phyloP scores from a whole-genome alignment of 2,113 vertebrate genomes.

The Corythornis cristatus region DNA sequence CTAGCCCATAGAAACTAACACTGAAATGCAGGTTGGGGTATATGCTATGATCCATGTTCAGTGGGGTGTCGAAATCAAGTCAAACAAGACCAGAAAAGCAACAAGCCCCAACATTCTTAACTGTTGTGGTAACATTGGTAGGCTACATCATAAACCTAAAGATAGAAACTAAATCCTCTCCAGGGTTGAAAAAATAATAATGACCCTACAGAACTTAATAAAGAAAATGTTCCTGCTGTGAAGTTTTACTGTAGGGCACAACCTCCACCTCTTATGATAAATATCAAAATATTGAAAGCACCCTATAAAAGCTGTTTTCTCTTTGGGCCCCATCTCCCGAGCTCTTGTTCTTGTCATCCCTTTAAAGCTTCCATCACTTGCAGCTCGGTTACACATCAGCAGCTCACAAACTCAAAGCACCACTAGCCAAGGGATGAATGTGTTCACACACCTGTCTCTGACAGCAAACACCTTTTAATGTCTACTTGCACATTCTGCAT shows the following conservation, averaged over 20 bases:
- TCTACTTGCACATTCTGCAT: not conserved
- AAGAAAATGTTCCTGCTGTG: not conserved
- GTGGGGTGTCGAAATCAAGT: not conserved
- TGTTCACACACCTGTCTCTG: not conserved
- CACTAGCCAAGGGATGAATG: not conserved
- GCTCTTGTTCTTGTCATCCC: not conserved
- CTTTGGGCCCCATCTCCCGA: not conserved
- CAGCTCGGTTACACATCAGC: not conserved
- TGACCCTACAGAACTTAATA: not conserved
- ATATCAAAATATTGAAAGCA: not conserved
- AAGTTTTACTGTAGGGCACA: not conserved
- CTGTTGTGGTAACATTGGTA: accelerated
- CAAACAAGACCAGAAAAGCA: not conserved
- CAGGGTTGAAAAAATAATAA: not conserved
- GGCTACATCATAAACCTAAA: not conserved
- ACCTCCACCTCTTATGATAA: not conserved
- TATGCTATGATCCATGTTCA: not conserved
- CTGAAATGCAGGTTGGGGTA: not conserved
- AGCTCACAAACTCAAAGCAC: not conserved
- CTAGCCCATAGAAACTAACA: not conserved
- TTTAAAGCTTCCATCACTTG: not conserved
- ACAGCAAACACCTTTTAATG: not conserved
- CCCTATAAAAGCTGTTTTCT: not conserved
- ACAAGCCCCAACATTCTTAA: not conserved
- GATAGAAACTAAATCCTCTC: not conserved